phyloP scores from a whole-genome alignment of 1,140 invertebrate genomes.

The Telenomus remus region DNA sequence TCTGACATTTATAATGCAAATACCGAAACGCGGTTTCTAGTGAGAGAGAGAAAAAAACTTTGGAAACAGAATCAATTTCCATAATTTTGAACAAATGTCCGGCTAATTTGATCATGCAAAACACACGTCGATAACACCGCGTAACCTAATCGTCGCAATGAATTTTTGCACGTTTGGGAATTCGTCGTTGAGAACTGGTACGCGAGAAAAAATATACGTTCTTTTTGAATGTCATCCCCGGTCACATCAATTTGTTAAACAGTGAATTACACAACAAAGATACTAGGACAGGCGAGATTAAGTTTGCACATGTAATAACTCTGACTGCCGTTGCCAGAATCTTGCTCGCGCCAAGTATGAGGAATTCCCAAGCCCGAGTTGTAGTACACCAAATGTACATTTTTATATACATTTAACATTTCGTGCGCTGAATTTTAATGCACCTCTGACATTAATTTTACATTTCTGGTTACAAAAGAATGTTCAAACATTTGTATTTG shows the following conservation, averaged over 20 bases:
- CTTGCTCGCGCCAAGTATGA: slow-evolving; percentile 13
- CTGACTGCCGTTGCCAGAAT: slow-evolving; percentile 17
- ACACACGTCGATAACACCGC: background rate
- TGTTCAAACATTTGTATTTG: too few species aligned
- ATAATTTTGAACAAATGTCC: slow-evolving; percentile 13
- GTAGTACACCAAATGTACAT: slow-evolving; percentile 5
- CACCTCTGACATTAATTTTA: too few species aligned
- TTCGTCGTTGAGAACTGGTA: slow-evolving; percentile 3
- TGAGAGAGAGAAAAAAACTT: slow-evolving; percentile 1
- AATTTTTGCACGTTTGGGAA: slow-evolving; percentile 12
- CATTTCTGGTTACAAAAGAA: too few species aligned
- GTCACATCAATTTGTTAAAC: slow-evolving; percentile 33
- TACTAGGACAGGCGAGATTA: slow-evolving; percentile 21
- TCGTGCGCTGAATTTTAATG: background rate
- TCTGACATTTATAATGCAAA: too few species aligned
- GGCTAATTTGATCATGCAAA: slow-evolving; percentile 17
- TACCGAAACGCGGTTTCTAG: background rate
- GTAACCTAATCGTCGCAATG: slow-evolving; percentile 2
- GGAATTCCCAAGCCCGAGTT: slow-evolving; percentile 8
- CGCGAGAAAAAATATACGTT: slow-evolving; percentile 21
- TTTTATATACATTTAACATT: slow-evolving; percentile 12
- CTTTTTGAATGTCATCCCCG: slow-evolving; percentile 7
- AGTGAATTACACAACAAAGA: slow-evolving; percentile 35
- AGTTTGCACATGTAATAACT: slow-evolving; percentile 47
- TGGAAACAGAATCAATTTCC: slow-evolving; percentile 1